phyloP scores from a whole-genome alignment of 2,888 invertebrate genomes.

The Phytoseiulus persimilis region DNA sequence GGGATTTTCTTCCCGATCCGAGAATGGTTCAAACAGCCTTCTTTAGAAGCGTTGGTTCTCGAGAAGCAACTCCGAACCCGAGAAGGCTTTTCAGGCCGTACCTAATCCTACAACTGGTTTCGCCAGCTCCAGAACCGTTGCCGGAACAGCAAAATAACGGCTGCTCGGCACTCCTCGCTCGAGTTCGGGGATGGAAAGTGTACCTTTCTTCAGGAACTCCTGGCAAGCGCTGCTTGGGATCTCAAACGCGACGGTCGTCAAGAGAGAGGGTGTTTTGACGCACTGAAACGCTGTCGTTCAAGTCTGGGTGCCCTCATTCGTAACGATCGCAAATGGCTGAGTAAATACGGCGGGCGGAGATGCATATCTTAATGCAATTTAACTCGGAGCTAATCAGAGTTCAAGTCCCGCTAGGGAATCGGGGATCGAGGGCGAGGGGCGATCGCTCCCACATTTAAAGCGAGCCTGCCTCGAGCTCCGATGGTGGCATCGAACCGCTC shows the following conservation, averaged over 20 bases:
- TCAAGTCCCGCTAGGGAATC: neutral
- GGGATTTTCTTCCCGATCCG: neutral
- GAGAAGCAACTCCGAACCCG: too few species aligned
- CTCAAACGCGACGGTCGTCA: too few species aligned
- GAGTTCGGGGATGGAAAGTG: too few species aligned
- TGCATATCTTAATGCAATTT: conserved; percentile 39
- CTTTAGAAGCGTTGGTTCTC: neutral
- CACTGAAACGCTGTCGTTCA: neutral
- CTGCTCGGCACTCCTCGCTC: too few species aligned
- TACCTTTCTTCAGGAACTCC: too few species aligned
- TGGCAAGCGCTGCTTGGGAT: too few species aligned
- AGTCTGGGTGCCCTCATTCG: neutral
- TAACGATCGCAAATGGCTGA: conserved; percentile 20
- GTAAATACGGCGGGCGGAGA: conserved; percentile 16
- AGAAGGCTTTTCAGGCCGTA: too few species aligned
- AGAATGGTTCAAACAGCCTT: neutral
- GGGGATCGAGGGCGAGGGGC: neutral
- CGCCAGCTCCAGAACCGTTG: too few species aligned
- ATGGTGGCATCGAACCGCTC: neutral
- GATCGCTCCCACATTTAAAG: neutral
- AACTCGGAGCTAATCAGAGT: neutral
- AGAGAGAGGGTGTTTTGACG: neutral
- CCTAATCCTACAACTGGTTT: too few species aligned
- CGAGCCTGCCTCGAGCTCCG: neutral
- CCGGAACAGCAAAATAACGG: too few species aligned